Evolutionary conservation across 1,140 invertebrate species (phyloP), one percentile per base, ranked within the genome.

Genomic region (Delia radicum): DNA sequence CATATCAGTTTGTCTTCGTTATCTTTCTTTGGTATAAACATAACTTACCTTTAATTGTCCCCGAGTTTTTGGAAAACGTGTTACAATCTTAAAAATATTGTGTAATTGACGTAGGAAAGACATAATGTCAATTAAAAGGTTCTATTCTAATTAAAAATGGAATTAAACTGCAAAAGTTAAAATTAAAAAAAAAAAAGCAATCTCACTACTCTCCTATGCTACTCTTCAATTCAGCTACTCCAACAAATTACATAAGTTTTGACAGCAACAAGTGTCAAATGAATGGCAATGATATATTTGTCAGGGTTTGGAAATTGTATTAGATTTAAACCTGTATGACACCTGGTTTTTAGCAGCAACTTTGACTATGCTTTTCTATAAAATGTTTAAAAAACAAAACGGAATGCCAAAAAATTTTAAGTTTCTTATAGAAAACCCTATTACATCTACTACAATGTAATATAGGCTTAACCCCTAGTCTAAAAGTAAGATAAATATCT

Each of bases 201-300:
- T n/a, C n/a, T n/a, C n/a, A n/a, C n/a, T n/a, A n/a, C n/a, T n/a
- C n/a, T n/a, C n/a, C n/a, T n/a, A n/a, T n/a, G n/a, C n/a, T n/a
- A n/a, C n/a, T 42, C 42, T n/a, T 15, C 48, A 18, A 55, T 55
- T 18, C 48, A 55, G n/a, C 48, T 55, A 62, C 8, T 73, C 13
- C 27, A 28, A 27, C 28, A 8, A 55, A 37, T 74, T 74, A 74
- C 18, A 74, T 74, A 74, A 74, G 26, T 31, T n/a, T 31, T 21
- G 26, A 21, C 46, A 27, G 21, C 6, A 55, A 7, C 7, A 8
- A 13, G 18, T 42, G 2, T 8, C 18, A n/a, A 29, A 8, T 29
- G 13, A 55, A 3, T 29, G 48, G 48, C 48, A 55, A 55, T 18
- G 10, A n/a, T 55, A 55, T 21, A 21, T 55, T 21, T 8, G 18